Evolutionary conservation across 2,113 vertebrate species (phyloP), one percentile per base, ranked within the genome.

Genomic region (Myodes glareolus): DNA sequence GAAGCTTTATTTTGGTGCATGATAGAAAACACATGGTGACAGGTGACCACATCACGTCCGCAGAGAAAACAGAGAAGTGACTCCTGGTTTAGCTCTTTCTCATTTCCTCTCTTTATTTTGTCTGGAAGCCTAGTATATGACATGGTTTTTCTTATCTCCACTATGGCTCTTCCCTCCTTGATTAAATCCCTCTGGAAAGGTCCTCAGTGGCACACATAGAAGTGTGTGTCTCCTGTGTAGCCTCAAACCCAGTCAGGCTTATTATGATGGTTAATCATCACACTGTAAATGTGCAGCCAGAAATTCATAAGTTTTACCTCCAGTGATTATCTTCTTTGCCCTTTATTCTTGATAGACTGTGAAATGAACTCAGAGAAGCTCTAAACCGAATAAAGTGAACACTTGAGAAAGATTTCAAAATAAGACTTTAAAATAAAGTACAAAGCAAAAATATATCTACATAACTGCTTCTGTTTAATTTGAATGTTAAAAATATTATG

Each of bases 401-500:
- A 23, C 50, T 39, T 55, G 47, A 82, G 63, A 58, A 70, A 85
- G 61, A 88, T 25, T n/a, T 72, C 47, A 77, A 93, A 95, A 85
- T 78, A 93, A 89, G 4, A 72, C 92, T 68, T 50, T 36, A 27
- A 36, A 70, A 81, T 68, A 86, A 80, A 76, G 8, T 45, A 14
- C 16, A 68, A 19, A 85, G 78, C 81, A 84, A 90, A 89, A 94
- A 90, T 78, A 0, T 76, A 39, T 31, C 21, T 77, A 58, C 55
- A 39, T 78, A 78, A 11, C 11, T 42, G 81, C 75, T 96, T 97
- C 91, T 77, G 2, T 61, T 90, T 88, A 58, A 87, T 45, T 94
- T 85, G 42, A 65, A 39, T 81, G 68, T 70, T n/a, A 39, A 8
- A 61, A 81, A 29, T 5, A 1, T 88, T 86, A 45, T 29, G 33